A percentile compares a stretch with the other conserved stretches of the same genome.
Conservation (phyloP, 2,113 vertebrate genomes). For the Ia io region DNA sequence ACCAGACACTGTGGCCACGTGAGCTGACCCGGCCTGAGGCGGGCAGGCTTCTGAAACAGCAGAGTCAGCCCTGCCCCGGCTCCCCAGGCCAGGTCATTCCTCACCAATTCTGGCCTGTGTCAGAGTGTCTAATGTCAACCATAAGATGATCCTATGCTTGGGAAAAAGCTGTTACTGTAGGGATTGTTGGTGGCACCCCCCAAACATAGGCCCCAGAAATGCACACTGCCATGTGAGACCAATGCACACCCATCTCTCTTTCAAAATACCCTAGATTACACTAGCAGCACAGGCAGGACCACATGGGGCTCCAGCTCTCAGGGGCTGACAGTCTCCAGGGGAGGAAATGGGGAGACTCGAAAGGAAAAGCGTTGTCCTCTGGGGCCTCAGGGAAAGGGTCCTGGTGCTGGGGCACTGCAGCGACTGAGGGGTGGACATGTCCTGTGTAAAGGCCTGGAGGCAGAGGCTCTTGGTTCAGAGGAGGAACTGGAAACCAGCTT, state of each 20-base stretch:
- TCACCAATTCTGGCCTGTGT: neutral
- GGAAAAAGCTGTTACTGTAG: neutral
- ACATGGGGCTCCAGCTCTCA: neutral
- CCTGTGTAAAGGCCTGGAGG: neutral
- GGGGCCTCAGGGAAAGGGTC: neutral
- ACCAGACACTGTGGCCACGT: neutral
- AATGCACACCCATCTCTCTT: neutral
- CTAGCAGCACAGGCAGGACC: neutral
- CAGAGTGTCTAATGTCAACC: neutral
- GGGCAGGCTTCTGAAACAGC: neutral
- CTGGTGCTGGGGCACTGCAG: neutral
- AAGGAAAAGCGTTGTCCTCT: neutral
- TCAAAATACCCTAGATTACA: rapidly evolving
- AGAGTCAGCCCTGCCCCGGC: neutral
- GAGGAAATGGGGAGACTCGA: too few species aligned
- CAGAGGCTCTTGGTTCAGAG: neutral
- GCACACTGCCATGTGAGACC: neutral
- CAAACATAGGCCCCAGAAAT: neutral
- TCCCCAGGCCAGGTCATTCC: neutral
- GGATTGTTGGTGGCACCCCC: neutral
- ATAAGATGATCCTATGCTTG: neutral
- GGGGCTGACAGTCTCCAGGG: neutral
- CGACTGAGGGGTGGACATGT: neutral
- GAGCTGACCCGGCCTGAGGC: neutral
- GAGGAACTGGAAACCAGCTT: constrained; percentile 1